Evolutionary conservation across 2,888 invertebrate genomes (phyloP), one percentile per base, ranked within the genome.

Genomic region (Adelognathus sp.): DNA sequence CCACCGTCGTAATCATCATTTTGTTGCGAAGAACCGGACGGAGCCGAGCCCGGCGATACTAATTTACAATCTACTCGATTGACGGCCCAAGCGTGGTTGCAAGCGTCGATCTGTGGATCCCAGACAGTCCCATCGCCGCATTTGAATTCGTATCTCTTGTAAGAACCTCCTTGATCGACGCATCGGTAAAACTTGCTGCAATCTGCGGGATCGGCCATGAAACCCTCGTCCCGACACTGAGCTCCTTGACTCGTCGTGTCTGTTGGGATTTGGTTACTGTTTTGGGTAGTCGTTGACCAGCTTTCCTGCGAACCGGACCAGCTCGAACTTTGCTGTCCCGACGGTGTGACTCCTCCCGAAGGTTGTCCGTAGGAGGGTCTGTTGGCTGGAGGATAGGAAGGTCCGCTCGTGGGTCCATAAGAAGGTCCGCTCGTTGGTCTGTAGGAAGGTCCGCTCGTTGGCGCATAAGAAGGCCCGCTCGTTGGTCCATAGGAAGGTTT

Each of bases 71-170:
- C 74, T 73, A 75, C 44, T 74, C 80, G 64, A 64, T 83, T 83
- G 52, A 90, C 91, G 9, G 90, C 90, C 89, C 91, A 92, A 73
- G 92, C 92, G 83, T 94, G 92, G 86, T 93, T 93, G 83, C 95
- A 95, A 0, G 92, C 92, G 84, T 93, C 92, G 67, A 93, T 92
- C 39, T 92, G 90, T 81, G 93, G 92, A 87, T 94, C 93, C 94
- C 94, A 94, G 41, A 94, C 92, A 0, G 94, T 94, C 50, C 93
- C 93, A 24, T 92, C 92, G 0, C 93, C 93, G 83, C 94, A 94
- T 5, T 90, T 91, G 79, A 93, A 94, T 6, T 93, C 92, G 69
- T 93, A 92, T 76, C 90, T 92, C 27, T 87, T 92, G 71, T 90
- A 92, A 0, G 89, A 89, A 2, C 92, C 92, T n/a, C 91, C 92